phyloP scores from a whole-genome alignment of 2,113 vertebrate genomes.

The Hylia prasina region DNA sequence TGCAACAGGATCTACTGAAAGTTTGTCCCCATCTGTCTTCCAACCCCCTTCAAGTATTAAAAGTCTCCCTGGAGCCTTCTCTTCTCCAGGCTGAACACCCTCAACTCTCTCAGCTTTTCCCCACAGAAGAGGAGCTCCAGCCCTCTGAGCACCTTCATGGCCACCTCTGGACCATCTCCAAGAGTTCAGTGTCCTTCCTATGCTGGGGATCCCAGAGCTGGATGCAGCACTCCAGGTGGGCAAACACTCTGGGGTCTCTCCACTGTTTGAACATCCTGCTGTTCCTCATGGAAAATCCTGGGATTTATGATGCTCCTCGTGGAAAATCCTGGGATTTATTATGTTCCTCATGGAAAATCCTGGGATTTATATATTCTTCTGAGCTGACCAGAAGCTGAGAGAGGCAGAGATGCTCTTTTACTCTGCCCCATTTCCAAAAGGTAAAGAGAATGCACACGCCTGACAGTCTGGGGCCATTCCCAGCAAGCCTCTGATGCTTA shows the following conservation, averaged over 20 bases:
- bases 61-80: neutral
- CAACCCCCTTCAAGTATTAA: neutral
- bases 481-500: neutral
- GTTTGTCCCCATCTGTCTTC: neutral
- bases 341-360: neutral
- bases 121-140: neutral
- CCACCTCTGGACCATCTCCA: neutral
- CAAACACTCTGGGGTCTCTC: neutral
- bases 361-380: neutral
- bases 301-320: neutral
- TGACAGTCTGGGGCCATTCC: neutral
- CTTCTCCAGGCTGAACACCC: neutral
- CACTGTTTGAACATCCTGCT: neutral
- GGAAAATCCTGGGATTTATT: neutral
- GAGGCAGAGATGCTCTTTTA: neutral
- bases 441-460: neutral
- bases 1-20: neutral
- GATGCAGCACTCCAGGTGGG: neutral
- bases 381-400: neutral
- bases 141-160: neutral
- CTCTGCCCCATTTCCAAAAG: neutral
- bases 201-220: neutral
- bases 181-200: neutral
- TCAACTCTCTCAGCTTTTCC: neutral
- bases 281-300: neutral